These are phyloP conservation scores for Caiman crocodilus DNA, from an alignment of 2,797 vertebrate species.

Conservation along the genomic window DNA sequence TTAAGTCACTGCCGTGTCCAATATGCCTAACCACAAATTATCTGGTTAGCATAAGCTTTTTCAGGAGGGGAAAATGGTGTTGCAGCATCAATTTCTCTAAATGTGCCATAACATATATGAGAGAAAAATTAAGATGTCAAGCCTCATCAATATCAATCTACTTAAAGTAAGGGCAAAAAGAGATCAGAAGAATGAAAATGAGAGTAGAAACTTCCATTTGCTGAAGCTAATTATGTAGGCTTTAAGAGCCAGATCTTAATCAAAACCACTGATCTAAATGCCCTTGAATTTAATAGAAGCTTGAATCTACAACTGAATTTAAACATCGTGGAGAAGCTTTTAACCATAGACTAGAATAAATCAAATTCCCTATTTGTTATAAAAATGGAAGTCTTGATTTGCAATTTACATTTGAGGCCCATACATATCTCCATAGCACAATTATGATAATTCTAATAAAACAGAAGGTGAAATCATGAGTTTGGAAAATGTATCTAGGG, in stretches of 20 bases:
- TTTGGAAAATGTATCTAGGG: conserved; percentile 6
- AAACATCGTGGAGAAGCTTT: conserved; percentile 3
- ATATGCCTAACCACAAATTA: neutral
- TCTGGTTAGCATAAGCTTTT: conserved; percentile 13
- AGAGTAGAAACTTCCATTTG: neutral
- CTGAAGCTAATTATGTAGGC: neutral
- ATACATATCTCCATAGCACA: neutral
- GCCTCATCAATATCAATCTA: conserved; percentile 51
- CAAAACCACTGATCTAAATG: neutral
- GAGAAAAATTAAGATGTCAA: conserved; percentile 41
- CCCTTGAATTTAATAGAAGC: neutral
- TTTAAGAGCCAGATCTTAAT: neutral
- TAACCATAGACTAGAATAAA: neutral
- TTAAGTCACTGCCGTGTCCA: neutral
- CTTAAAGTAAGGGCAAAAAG: conserved; percentile 19
- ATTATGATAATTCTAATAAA: neutral
- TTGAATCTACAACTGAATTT: neutral
- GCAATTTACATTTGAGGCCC: neutral
- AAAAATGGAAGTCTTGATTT: neutral
- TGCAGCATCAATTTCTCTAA: conserved; percentile 15
- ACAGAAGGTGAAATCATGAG: neutral
- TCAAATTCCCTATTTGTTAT: neutral
- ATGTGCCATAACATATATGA: conserved; percentile 17
- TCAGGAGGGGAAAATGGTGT: conserved; percentile 1
- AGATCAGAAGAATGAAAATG: conserved; percentile 20